Conservation (phyloP, 2,888 invertebrate genomes). For the Caenorhabditis sp. region DNA sequence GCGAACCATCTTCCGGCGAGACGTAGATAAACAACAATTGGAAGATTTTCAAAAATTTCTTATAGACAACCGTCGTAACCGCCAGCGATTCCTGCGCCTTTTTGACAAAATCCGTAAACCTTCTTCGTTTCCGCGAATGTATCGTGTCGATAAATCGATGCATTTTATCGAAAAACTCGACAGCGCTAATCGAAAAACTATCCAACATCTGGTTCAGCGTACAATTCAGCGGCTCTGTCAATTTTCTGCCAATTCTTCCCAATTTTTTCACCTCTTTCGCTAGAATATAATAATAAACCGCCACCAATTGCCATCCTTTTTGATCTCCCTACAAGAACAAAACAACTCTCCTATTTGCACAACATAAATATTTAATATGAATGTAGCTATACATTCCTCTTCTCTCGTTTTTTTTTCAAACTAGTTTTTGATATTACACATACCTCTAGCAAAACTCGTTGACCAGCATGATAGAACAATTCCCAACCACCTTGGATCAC, state of each 20-base stretch:
- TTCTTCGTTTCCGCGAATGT: slow-evolving; percentile 22
- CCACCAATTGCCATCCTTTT: slow-evolving; percentile 19
- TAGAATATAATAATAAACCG: slow-evolving; percentile 28
- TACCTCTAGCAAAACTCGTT: slow-evolving; percentile 31
- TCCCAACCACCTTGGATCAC: slow-evolving; percentile 18
- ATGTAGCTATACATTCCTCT: slow-evolving; percentile 5
- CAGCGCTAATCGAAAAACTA: slow-evolving; percentile 10
- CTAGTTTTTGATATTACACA: not conserved
- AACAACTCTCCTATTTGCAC: slow-evolving; percentile 8
- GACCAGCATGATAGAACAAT: slow-evolving; percentile 23
- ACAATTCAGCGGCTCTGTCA: slow-evolving; percentile 11
- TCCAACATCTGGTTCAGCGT: slow-evolving; percentile 11
- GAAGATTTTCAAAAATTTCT: slow-evolving; percentile 88
- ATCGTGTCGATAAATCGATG: slow-evolving; percentile 40
- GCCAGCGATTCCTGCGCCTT: slow-evolving; percentile 76
- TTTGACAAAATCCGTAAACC: slow-evolving; percentile 20
- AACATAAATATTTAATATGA: slow-evolving; percentile 20
- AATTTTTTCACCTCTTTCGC: slow-evolving; percentile 19
- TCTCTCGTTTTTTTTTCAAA: not conserved
- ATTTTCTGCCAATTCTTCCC: slow-evolving; percentile 18
- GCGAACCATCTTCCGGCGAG: not conserved
- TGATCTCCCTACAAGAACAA: slow-evolving; percentile 21
- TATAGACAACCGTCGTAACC: slow-evolving; percentile 90
- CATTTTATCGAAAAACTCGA: slow-evolving; percentile 44
- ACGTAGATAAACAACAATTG: slow-evolving; percentile 80